Percentiles rank a stretch among this genome's conserved stretches.
Conservation (phyloP, 2,113 vertebrate genomes). For the Silurus glanis region DNA sequence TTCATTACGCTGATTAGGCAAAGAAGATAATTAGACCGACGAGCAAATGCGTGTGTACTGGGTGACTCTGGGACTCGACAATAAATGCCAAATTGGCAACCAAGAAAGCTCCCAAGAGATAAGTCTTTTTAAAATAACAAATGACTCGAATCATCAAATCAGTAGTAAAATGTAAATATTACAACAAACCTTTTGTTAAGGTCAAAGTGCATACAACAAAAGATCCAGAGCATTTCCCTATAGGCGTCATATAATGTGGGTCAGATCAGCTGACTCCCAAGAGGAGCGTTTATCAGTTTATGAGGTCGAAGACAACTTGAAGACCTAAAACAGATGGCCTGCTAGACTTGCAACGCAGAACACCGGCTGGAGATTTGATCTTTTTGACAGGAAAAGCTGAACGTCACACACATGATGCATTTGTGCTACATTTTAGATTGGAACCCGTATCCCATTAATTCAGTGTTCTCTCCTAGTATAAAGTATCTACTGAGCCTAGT, state of each 20-base stretch:
- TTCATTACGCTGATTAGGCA: constrained; percentile 64
- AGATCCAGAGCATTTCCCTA: neutral
- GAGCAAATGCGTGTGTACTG: constrained; percentile 37
- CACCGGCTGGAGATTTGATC: neutral
- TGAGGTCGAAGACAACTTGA: constrained; percentile 25
- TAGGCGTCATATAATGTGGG: neutral
- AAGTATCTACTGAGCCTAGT: neutral
- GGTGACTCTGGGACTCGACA: constrained; percentile 22
- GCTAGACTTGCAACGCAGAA: constrained; percentile 3
- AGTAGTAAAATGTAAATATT: neutral
- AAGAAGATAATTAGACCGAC: constrained; percentile 61
- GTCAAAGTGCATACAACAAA: neutral
- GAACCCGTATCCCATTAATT: neutral
- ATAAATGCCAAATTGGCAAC: constrained; percentile 12
- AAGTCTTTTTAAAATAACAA: neutral
- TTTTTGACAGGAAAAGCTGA: constrained; percentile 10
- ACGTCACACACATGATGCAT: neutral
- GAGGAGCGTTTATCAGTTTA: constrained; percentile 24
- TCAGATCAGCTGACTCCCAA: constrained; percentile 21
- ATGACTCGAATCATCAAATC: too few species aligned
- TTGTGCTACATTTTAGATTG: neutral
- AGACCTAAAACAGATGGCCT: constrained; percentile 36
- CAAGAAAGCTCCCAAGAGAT: neutral
- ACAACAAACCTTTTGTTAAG: neutral
- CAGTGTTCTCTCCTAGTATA: neutral